Evolutionary conservation across 2,797 vertebrate genomes (phyloP).

Genomic region (Dipus sagitta): DNA sequence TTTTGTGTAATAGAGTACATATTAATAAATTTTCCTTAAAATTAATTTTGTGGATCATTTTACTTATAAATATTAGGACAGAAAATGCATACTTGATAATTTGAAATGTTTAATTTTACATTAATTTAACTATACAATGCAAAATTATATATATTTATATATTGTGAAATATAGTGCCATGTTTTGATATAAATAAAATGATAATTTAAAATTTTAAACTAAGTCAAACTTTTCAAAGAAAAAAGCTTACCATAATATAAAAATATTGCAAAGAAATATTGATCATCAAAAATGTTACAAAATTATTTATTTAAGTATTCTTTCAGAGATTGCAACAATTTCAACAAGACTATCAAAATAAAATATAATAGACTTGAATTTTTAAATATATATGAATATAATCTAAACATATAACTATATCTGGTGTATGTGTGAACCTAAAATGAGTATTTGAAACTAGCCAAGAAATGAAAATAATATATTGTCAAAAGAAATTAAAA

Average conservation of each 20-base stretch:
- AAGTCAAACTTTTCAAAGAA: background rate
- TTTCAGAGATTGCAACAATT: background rate
- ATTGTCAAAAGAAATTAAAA: background rate
- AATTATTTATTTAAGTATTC: background rate
- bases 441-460: background rate
- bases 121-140: background rate
- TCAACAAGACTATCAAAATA: background rate
- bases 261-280: background rate
- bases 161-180: background rate
- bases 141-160: background rate
- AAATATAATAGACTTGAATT: background rate
- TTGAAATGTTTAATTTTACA: background rate
- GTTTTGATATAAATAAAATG: conserved; percentile 19
- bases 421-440: background rate
- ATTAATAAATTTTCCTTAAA: background rate
- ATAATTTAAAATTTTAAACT: background rate
- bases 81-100: conserved; percentile 9
- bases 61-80: background rate
- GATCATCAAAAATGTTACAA: background rate
- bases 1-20: background rate
- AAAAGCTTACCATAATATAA: background rate
- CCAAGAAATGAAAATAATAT: conserved; percentile 12
- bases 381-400: background rate
- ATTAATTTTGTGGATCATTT: background rate
- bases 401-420: background rate